A percentile compares a stretch with the other conserved stretches of the same genome.
Conservation (phyloP, 2,888 invertebrate genomes). For the Callyntrura guangdongensis region DNA sequence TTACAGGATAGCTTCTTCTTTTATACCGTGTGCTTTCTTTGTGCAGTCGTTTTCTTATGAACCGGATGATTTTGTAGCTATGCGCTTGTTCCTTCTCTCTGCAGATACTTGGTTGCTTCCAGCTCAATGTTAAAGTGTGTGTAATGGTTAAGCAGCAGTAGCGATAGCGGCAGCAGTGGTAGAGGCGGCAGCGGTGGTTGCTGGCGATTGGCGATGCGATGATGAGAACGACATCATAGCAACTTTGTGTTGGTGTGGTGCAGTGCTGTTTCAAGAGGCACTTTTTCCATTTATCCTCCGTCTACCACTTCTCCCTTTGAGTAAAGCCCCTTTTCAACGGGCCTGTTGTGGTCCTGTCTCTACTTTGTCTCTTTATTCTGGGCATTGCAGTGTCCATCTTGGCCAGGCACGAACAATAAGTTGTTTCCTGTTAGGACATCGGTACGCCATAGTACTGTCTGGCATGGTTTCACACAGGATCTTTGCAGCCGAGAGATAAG, state of each 20-base stretch:
- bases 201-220: background rate
- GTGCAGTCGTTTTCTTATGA: background rate
- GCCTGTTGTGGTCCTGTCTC: slow-evolving; percentile 37
- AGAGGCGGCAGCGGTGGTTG: background rate
- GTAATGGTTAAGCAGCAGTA: background rate
- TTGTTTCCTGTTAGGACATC: slow-evolving; percentile 58
- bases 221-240: slow-evolving; percentile 2
- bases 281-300: background rate
- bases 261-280: slow-evolving; percentile 35
- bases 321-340: slow-evolving; percentile 37
- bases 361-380: slow-evolving; percentile 1
- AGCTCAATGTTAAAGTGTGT: background rate
- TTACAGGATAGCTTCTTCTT: slow-evolving; percentile 31
- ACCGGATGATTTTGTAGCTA: slow-evolving; percentile 44
- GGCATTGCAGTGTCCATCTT: slow-evolving; percentile 27
- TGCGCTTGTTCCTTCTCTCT: slow-evolving; percentile 58
- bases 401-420: slow-evolving; percentile 20
- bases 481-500: slow-evolving; percentile 9
- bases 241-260: slow-evolving; percentile 24
- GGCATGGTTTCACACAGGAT: background rate
- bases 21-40: background rate
- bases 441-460: background rate
- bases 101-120: slow-evolving; percentile 41
- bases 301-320: background rate
- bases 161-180: background rate